phyloP scores from a whole-genome alignment of 2,888 invertebrate genomes.

The Pogonocherus hispidulus region DNA sequence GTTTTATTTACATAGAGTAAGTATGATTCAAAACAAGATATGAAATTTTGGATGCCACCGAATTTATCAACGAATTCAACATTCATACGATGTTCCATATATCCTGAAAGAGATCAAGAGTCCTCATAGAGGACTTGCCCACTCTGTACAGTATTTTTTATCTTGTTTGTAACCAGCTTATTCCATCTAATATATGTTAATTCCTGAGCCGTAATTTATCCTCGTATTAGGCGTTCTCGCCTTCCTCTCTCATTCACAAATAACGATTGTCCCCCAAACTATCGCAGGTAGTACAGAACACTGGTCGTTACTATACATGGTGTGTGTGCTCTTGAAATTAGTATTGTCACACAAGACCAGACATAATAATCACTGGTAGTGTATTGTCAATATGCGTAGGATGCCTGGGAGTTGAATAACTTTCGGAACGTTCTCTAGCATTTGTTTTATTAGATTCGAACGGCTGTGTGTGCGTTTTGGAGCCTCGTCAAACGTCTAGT shows the following conservation, averaged over 20 bases:
- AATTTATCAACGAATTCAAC: too few relatives aligned
- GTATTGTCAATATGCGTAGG: slow-evolving; percentile 2
- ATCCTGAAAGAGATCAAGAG: too few relatives aligned
- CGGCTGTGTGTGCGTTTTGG: background rate
- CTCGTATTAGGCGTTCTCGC: slow-evolving; percentile 4
- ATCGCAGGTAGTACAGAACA: too few relatives aligned
- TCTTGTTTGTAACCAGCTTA: too few relatives aligned
- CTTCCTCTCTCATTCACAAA: background rate
- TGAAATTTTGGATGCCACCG: too few relatives aligned
- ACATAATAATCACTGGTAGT: slow-evolving; percentile 4
- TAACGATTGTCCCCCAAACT: background rate
- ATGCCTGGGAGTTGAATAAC: slow-evolving; percentile 4
- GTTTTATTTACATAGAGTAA: too few relatives aligned
- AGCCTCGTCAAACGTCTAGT: too few relatives aligned
- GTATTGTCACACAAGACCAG: slow-evolving; percentile 6
- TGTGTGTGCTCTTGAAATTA: slow-evolving; percentile 3
- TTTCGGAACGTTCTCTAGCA: background rate
- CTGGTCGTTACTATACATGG: background rate
- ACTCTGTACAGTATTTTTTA: too few relatives aligned
- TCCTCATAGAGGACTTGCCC: too few relatives aligned
- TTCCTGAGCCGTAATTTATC: background rate
- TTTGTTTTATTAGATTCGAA: background rate
- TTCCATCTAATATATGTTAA: too few relatives aligned
- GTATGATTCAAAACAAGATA: too few relatives aligned
- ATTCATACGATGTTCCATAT: too few relatives aligned